Conservation (phyloP, 1,140 invertebrate species). For the Cydia fagiglandana region DNA sequence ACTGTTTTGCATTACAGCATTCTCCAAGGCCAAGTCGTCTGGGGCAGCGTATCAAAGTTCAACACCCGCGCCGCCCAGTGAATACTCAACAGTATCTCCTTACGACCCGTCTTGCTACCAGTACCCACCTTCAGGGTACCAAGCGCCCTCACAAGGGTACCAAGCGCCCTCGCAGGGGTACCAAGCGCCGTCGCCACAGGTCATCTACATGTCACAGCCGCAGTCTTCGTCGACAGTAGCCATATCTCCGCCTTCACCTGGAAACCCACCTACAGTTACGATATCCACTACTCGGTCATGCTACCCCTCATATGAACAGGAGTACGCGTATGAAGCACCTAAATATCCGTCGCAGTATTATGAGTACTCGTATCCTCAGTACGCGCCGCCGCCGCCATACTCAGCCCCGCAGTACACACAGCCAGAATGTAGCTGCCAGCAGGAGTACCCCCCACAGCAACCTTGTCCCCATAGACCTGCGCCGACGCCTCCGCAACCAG, state of each 20-base stretch:
- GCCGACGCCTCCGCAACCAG: conserved; percentile 31
- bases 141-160: not conserved
- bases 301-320: conserved; percentile 28
- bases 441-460: conserved; percentile 21
- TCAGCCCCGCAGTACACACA: conserved; percentile 27
- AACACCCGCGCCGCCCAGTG: conserved; percentile 16
- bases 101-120: conserved; percentile 48
- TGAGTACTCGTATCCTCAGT: conserved; percentile 41
- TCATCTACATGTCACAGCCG: conserved; percentile 50
- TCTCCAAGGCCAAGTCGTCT: conserved; percentile 21
- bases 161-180: conserved; percentile 18
- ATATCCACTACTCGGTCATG: conserved; percentile 34
- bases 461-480: conserved; percentile 6
- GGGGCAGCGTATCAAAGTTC: conserved; percentile 16
- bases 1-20: not conserved
- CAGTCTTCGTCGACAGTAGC: conserved; percentile 34
- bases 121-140: conserved; percentile 32
- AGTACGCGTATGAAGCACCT: conserved; percentile 33
- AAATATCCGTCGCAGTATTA: conserved; percentile 37
- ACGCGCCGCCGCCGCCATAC: conserved; percentile 32
- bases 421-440: conserved; percentile 4
- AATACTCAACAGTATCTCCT: conserved; percentile 3
- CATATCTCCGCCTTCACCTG: conserved; percentile 37
- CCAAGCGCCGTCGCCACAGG: conserved; percentile 40
- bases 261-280: conserved; percentile 36